phyloP scores from a whole-genome alignment of 2,888 invertebrate species.

The Ariolimax columbianus region DNA sequence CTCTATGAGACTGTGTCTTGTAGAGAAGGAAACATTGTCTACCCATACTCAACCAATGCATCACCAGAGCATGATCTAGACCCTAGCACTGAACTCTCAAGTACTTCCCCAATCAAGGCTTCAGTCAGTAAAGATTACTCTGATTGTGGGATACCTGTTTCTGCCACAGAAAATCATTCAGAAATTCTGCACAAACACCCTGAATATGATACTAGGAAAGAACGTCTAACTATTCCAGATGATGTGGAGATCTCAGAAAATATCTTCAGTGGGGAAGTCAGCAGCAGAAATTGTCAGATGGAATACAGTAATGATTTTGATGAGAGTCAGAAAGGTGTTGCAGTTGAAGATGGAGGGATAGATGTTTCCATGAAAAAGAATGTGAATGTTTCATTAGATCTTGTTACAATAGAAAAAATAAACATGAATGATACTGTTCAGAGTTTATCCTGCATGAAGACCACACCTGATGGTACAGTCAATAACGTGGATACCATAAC shows the following conservation, averaged over 20 bases:
- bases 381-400: background rate
- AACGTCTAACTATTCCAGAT: too few species aligned
- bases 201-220: too few species aligned
- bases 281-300: background rate
- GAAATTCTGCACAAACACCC: too few species aligned
- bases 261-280: background rate
- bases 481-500: background rate
- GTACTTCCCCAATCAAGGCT: too few species aligned
- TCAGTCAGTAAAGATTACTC: too few species aligned
- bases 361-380: background rate
- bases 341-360: background rate
- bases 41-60: too few species aligned
- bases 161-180: too few species aligned
- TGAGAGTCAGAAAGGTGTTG: background rate
- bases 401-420: background rate
- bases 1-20: background rate
- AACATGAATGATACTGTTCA: background rate
- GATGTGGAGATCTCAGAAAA: too few species aligned
- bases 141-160: too few species aligned
- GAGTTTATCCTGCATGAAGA: background rate
- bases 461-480: background rate
- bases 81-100: too few species aligned
- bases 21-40: too few species aligned
- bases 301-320: background rate
- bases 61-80: too few species aligned